Percentiles rank a stretch among this genome's conserved stretches.
phyloP scores from a whole-genome alignment of 2,797 vertebrate species.

The Nannoperca obscura region DNA sequence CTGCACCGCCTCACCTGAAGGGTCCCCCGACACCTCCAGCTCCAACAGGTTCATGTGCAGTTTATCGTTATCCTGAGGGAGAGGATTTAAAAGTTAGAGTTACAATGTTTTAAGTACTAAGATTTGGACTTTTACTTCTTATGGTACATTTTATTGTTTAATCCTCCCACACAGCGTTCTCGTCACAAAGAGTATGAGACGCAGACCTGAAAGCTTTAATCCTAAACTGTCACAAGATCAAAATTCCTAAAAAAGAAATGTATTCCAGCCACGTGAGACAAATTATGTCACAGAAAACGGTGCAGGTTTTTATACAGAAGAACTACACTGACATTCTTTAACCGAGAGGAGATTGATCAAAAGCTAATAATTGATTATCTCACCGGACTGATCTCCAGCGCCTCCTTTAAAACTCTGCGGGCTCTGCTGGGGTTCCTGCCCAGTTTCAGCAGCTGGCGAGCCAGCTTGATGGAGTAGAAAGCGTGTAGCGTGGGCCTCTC shows the following conservation, averaged over 20 bases:
- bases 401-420: slow-evolving; percentile 85
- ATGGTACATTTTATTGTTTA: not conserved
- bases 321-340: not conserved
- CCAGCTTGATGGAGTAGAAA: slow-evolving; percentile 90
- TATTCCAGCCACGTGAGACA: not conserved
- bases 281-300: not conserved
- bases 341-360: not conserved
- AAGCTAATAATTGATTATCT: slow-evolving; percentile 38
- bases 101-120: no score
- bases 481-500: slow-evolving; percentile 85
- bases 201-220: no score
- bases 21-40: slow-evolving; percentile 86
- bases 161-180: not conserved
- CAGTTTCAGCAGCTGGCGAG: slow-evolving; percentile 86
- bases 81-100: not conserved
- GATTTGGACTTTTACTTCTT: not conserved
- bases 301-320: not conserved
- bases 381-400: slow-evolving; percentile 89
- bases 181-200: no score
- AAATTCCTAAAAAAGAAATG: not conserved
- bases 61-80: slow-evolving; percentile 87
- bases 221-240: no score
- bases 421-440: slow-evolving; percentile 82
- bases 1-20: slow-evolving; percentile 84
- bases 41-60: slow-evolving; percentile 90